These are phyloP conservation scores for Cerastoderma edule DNA, from an alignment of 2,888 invertebrate genomes.

Conservation along the genomic window DNA sequence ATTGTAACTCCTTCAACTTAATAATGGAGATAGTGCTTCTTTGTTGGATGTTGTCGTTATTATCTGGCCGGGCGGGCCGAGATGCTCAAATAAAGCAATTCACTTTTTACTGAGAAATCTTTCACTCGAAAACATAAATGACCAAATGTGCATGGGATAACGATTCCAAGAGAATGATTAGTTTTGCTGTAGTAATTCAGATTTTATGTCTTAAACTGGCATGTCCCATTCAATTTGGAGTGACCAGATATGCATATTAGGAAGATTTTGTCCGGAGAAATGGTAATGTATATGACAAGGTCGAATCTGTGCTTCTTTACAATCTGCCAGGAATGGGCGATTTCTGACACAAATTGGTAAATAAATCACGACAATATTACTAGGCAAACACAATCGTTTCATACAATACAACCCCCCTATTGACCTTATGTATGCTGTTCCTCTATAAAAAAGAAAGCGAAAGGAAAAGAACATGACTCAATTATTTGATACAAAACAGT, in stretches of 20 bases:
- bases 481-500: no score
- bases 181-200: constrained; percentile 45
- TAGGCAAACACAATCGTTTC: not conserved
- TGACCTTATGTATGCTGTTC: no score
- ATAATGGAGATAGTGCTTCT: no score
- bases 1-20: no score
- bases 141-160: not conserved
- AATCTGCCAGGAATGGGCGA: constrained; percentile 9
- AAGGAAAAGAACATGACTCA: no score
- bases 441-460: no score
- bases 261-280: constrained; percentile 33
- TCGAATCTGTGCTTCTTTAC: constrained; percentile 18
- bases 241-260: constrained; percentile 52
- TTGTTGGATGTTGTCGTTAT: no score
- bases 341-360: constrained; percentile 9
- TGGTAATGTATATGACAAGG: constrained; percentile 48
- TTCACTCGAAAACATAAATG: constrained; percentile 5
- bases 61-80: constrained; percentile 23
- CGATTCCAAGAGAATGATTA: constrained; percentile 25
- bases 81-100: no score
- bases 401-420: no score
- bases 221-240: constrained; percentile 51
- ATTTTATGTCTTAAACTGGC: constrained; percentile 51
- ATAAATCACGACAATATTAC: constrained; percentile 4
- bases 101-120: constrained; percentile 15